Evolutionary conservation across 1,140 invertebrate genomes (phyloP), one percentile per base, ranked within the genome.

Genomic region (Arctopsyche grandis): DNA sequence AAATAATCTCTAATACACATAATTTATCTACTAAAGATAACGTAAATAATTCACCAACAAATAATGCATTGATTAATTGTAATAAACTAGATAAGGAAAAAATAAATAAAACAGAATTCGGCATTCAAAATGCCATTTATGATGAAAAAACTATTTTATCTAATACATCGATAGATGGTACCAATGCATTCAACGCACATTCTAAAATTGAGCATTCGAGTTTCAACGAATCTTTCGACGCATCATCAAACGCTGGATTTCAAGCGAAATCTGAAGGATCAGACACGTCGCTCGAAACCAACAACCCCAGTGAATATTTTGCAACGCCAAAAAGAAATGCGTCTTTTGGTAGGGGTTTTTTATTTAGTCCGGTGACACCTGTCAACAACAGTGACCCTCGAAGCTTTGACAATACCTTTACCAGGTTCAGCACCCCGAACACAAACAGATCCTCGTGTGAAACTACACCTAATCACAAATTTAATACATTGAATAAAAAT

Each of bases 321-420:
- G 21, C 19, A 5, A 77, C 76, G 14, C 76, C 76, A n/a, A 38
- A 69, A n/a, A 69, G 29, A 44, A 22, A 52, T 5, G n/a, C 3
- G 9, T 77, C 69, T 5, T 60, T 76, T 24, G 69, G 56, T 75
- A 69, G 43, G 22, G 75, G 58, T 14, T 79, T 74, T 21, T 14
- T 77, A 3, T 52, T 81, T 16, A 81, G 80, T 75, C 80, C 80
- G 4, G 74, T 81, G 0, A 79, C 73, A 24, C 77, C 80, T 4
- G n/a, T 69, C 0, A 71, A 78, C 71, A 9, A 0, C 10, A 46
- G 16, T 21, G 46, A 46, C 9, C 60, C 58, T 0, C 22, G 12
- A 16, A 44, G 22, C 14, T 26, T 38, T 16, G 52, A 46, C 3
- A 10, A 70, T 29, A 63, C 46, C 10, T 26, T 48, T 9, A 48